Evolutionary conservation across 1,140 invertebrate species (phyloP), one percentile per base, ranked within the genome.

Genomic region (Drosophila equinoxialis): DNA sequence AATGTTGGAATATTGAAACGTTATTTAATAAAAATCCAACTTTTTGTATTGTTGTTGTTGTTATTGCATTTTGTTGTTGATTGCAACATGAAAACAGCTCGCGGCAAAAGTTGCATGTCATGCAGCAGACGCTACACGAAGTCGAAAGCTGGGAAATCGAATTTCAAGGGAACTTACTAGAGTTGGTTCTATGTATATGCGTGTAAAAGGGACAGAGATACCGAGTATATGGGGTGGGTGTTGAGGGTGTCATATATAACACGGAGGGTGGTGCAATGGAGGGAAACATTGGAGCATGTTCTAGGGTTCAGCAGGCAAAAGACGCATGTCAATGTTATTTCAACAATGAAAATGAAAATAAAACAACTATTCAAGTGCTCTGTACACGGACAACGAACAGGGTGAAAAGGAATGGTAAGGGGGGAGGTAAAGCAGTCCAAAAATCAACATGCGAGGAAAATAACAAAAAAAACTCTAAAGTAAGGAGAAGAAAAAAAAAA

Each of bases 281-380:
- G 17, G 20, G 45, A 30, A 8, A 11, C 30, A 3, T n/a, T 14
- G 35, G 30, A 6, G 10, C 72, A 30, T 51, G 45, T 51, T 51
- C n/a, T 51, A 51, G 59, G 65, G 73, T 68, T 70, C 74, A 70
- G 68, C 74, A 76, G 71, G 75, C 75, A 77, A 78, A 86, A 83
- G 84, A 82, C 77, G 80, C 83, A 89, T 89, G 83, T 87, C 83
- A 87, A 87, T 87, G 83, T 87, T 87, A 84, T 87, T 87, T 77
- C 74, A 84, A 69, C 82, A 85, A 81, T 70, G 71, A 81, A 81
- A 80, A 83, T 74, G 73, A 74, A 85, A 81, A 75, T 72, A 74
- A 75, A 71, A 71, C 81, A 23, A 51, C 3, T 8, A 67, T 41
- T 65, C 39, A 57, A 74, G 57, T 62, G 67, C n/a, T 60, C 30